Evolutionary conservation across 1,140 invertebrate species (phyloP).

Genomic region (Drosophila kanapiae): DNA sequence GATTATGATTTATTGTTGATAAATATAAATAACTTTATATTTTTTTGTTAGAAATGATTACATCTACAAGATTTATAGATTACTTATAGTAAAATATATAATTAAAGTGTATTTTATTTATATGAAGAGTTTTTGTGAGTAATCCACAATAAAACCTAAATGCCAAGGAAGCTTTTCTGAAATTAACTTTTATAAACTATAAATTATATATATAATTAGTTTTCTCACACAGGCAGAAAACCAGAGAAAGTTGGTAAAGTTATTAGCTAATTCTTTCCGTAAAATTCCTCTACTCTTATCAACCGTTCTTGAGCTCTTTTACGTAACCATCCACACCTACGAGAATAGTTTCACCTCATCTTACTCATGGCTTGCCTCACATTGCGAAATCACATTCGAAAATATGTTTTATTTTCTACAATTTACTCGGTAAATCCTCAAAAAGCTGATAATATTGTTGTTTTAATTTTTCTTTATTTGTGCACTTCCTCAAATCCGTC

Average conservation of each 20-base stretch:
- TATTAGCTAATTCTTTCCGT: not conserved
- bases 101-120: not conserved
- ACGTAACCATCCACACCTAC: slow-evolving; percentile 8
- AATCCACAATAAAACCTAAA: not conserved
- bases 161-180: not conserved
- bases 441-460: slow-evolving; percentile 60
- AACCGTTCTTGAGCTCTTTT: not conserved
- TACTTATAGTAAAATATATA: not conserved
- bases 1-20: not conserved
- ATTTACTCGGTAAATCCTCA: slow-evolving; percentile 61
- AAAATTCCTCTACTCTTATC: not conserved
- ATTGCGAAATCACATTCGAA: slow-evolving; percentile 59
- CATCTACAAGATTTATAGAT: not conserved
- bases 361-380: slow-evolving; percentile 32
- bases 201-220: not conserved
- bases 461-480: slow-evolving; percentile 66
- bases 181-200: no score
- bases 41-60: no score
- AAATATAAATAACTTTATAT: no score
- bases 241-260: not conserved
- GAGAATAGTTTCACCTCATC: slow-evolving; percentile 1
- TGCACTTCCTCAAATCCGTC: slow-evolving; percentile 67
- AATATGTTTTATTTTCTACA: slow-evolving; percentile 40
- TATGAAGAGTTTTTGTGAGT: not conserved
- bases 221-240: not conserved